These are phyloP conservation scores for Drosophila meridiana DNA, from an alignment of 2,888 invertebrate species.

Conservation along the genomic window DNA sequence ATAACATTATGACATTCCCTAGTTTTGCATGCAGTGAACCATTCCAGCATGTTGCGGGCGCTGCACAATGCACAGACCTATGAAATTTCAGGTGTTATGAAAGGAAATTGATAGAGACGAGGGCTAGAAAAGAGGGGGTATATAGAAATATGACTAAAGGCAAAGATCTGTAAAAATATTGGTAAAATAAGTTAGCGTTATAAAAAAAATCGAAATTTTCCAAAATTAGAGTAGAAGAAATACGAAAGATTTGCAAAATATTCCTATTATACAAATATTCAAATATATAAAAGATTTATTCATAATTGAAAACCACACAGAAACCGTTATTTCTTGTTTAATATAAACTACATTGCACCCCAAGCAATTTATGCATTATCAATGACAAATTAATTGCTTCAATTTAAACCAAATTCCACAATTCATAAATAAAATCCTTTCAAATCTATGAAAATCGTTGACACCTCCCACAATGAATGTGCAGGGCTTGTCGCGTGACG, in stretches of 20 bases:
- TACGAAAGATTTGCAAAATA: too few relatives aligned
- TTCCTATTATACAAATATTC: too few relatives aligned
- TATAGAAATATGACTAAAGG: not conserved
- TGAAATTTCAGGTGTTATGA: slow-evolving; percentile 49
- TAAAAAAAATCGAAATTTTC: too few relatives aligned
- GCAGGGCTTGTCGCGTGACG: slow-evolving; percentile 45
- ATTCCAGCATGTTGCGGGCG: slow-evolving; percentile 13
- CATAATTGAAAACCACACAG: not conserved
- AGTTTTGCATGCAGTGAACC: slow-evolving; percentile 13
- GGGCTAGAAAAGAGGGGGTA: slow-evolving; percentile 9
- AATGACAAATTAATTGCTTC: slow-evolving; percentile 11
- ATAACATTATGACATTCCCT: slow-evolving; percentile 12
- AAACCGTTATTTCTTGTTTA: not conserved
- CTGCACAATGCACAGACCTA: not conserved
- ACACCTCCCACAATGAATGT: slow-evolving; percentile 40
- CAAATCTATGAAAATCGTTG: slow-evolving; percentile 19
- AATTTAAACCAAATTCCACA: not conserved
- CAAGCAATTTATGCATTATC: not conserved
- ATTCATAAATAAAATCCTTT: slow-evolving; percentile 5
- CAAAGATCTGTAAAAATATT: not conserved
- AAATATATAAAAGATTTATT: not conserved
- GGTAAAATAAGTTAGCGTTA: too few relatives aligned
- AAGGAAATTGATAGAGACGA: slow-evolving; percentile 15
- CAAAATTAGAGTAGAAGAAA: too few relatives aligned
- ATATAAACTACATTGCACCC: not conserved